Percentiles rank a stretch among this genome's conserved stretches.
Conservation (phyloP, 2,113 vertebrate genomes). For the Pelmatolapia mariae region DNA sequence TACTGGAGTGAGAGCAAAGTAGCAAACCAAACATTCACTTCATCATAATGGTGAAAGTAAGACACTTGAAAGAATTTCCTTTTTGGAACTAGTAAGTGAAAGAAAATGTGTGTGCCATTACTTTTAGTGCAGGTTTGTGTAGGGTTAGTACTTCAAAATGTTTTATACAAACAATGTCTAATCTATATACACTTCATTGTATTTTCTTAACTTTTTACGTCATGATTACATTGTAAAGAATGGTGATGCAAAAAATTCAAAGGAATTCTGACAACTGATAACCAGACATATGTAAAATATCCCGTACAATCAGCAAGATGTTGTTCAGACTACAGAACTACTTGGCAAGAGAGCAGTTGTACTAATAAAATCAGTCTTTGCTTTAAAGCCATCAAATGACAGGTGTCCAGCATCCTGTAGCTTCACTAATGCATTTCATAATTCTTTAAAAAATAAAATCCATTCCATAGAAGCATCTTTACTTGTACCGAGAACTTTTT, state of each 20-base stretch:
- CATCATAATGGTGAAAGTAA: accelerated
- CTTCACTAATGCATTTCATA: not conserved
- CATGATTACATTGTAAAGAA: not conserved
- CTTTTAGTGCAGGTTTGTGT: not conserved
- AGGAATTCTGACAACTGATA: not conserved
- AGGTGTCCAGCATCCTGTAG: not conserved
- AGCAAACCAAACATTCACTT: not conserved
- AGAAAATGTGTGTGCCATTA: not conserved
- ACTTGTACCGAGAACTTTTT: not conserved
- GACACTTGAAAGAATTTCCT: not conserved
- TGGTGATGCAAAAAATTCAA: not conserved
- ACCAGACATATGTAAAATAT: not conserved
- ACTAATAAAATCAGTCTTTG: not conserved
- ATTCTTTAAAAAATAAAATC: not conserved
- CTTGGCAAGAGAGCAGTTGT: not conserved
- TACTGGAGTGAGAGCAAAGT: not conserved
- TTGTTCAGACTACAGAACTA: not conserved
- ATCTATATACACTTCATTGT: not conserved
- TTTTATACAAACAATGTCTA: not conserved
- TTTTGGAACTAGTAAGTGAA: not conserved
- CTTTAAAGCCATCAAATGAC: not conserved
- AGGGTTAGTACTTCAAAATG: not conserved
- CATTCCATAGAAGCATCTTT: not conserved
- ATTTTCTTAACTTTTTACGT: not conserved
- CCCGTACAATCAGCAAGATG: not conserved